Conservation (phyloP, 1,140 invertebrate species). For the Drosophila simulans region DNA sequence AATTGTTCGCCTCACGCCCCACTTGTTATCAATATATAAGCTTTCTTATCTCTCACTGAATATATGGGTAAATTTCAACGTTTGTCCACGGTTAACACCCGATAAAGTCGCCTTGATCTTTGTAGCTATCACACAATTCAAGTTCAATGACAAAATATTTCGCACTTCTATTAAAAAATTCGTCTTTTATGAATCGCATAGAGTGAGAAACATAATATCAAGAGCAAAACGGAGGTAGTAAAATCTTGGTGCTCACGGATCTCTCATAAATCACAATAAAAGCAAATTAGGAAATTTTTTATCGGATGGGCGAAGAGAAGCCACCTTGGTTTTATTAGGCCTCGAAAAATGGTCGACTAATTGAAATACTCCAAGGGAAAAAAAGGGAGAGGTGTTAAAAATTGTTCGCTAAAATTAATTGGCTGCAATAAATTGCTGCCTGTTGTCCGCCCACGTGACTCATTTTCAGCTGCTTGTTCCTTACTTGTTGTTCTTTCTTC, state of each 20-base stretch:
- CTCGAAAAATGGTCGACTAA: conserved; percentile 59
- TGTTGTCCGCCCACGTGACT: conserved; percentile 56
- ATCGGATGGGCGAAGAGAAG: conserved; percentile 31
- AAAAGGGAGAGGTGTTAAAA: conserved; percentile 59
- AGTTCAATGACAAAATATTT: conserved; percentile 45
- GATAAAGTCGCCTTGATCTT: conserved; percentile 13
- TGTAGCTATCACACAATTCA: conserved; percentile 10
- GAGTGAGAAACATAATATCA: neutral
- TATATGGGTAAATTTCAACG: neutral
- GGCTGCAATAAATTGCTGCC: conserved; percentile 67
- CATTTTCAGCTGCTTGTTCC: conserved; percentile 23
- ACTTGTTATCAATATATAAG: conserved; percentile 8
- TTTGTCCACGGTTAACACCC: neutral
- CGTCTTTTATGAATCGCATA: conserved; percentile 6
- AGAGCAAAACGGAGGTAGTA: conserved; percentile 1
- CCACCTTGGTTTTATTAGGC: conserved; percentile 66
- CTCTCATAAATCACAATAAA: conserved; percentile 79
- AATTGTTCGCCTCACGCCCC: neutral
- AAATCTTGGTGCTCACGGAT: conserved; percentile 27
- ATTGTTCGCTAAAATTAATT: conserved; percentile 73
- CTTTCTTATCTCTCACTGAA: conserved; percentile 13
- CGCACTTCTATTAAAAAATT: neutral
- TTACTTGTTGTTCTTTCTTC: neutral
- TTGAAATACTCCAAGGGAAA: conserved; percentile 60
- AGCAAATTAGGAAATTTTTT: conserved; percentile 78